Evolutionary conservation across 1,140 invertebrate genomes (phyloP), one percentile per base, ranked within the genome.

Genomic region (Theocolax elegans): DNA sequence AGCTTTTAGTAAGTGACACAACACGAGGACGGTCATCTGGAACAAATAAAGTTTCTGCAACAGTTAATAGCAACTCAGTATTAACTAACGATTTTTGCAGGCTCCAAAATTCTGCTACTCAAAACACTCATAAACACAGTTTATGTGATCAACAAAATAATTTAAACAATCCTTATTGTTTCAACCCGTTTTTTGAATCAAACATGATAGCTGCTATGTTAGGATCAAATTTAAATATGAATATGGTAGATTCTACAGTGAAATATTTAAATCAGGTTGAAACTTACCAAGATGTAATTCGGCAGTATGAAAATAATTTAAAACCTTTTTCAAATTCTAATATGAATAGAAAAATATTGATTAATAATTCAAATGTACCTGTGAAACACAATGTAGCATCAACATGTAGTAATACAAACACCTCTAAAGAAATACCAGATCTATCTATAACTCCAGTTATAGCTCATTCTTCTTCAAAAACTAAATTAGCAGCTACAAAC

Each of bases 391-490:
- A 35, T 19, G 1, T 67, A 4, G 46, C 62, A 1, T 44, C 58
- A 17, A 70, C 31, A 51, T 73, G 66, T 7, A 73, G 75, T 0
- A 63, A 31, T 31, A 10, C 71, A 70, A 19, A 67, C 72, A 0
- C 48, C 49, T 4, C 72, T 0, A 85, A 85, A 65, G 83, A 86
- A 9, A 72, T 78, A 21, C 80, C 83, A 0, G 81, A 79, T 56
- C 79, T 86, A 59, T 85, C 84, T 1, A 86, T 86, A 67, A 85
- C 84, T 0, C 83, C 84, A 0, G 82, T 85, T 4, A n/a, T n/a
- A n/a, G 65, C 62, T 31, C 67, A 71, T 3, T 74, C 75, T 8
- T 66, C 67, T 1, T 17, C 60, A 29, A 59, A 56, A 49, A 2
- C 17, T 0, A 63, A 27, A 42, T 53, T 72, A 21, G 31, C 46